Evolutionary conservation across 2,888 invertebrate genomes (phyloP), one percentile per base, ranked within the genome.

Genomic region (Molorchus minor): DNA sequence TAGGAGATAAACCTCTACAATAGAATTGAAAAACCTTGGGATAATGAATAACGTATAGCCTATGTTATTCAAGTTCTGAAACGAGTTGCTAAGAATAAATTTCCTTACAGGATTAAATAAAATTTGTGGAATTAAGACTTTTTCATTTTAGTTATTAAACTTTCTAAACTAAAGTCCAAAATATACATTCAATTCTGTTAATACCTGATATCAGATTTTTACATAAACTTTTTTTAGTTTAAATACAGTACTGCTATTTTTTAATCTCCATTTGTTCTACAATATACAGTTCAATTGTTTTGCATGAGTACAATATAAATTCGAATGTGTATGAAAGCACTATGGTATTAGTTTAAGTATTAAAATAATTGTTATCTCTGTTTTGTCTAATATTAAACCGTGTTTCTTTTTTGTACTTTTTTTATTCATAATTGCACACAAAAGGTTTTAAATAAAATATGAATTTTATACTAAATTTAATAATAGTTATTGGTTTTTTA

Each of bases 321-420:
- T 33, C n/a, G 10, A 25, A 10, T 33, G 12, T 33, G 25, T 49
- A n/a, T 49, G 36, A 20, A 3, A 3, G 29, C 16, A 30, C n/a
- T 52, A 49, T 38, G 49, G 53, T 44, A 46, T 52, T 52, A 29
- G 55, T 17, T 55, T 43, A 35, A 49, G 29, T 51, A 49, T 36
- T 57, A 44, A 44, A 40, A 20, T 51, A 36, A 57, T 61, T 51
- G 58, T 70, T 66, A 64, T 54, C 65, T 68, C 62, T 58, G 61
- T 67, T 56, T 68, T 69, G 67, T 66, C 67, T 68, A 61, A 68
- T 62, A 58, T 64, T 62, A 45, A n/a, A 19, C 29, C 17, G 30
- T 41, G 51, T 45, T 49, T 59, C 25, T 60, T 49, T 59, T 8
- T 60, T 38, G 41, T 55, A 45, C 38, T 12, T 59, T 62, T 51